These are phyloP conservation scores for Acromyrmex echinatior DNA, from an alignment of 1,140 invertebrate species.

Conservation along the genomic window DNA sequence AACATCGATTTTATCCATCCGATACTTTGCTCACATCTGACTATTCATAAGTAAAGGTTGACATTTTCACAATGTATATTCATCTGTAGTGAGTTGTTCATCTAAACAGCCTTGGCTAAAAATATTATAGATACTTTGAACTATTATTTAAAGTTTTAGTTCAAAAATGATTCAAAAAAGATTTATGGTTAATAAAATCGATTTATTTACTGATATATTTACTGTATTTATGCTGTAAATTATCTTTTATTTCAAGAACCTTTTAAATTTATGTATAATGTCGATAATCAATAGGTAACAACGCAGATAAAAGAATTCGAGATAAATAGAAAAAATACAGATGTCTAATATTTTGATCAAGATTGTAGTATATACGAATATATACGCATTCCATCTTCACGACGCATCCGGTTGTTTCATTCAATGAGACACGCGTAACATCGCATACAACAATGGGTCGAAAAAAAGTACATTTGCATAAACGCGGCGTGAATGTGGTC, in stretches of 20 bases:
- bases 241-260: too few relatives aligned
- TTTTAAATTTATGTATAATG: too few relatives aligned
- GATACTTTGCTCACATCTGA: neutral
- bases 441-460: constrained; percentile 31
- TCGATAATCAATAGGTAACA: too few relatives aligned
- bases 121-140: too few relatives aligned
- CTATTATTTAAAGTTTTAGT: too few relatives aligned
- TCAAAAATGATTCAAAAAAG: too few relatives aligned
- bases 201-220: too few relatives aligned
- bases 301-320: too few relatives aligned
- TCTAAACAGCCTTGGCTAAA: neutral
- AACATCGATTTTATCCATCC: neutral
- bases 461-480: constrained; percentile 51
- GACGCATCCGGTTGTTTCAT: constrained; percentile 12
- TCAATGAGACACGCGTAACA: constrained; percentile 25
- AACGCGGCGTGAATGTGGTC: constrained; percentile 1
- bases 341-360: too few relatives aligned
- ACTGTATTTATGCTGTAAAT: too few relatives aligned
- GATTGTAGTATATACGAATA: neutral
- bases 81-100: neutral
- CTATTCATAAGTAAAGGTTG: neutral
- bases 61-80: neutral
- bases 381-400: constrained; percentile 11
- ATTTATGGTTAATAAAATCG: too few relatives aligned
- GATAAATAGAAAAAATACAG: too few relatives aligned